phyloP scores from a whole-genome alignment of 2,113 vertebrate genomes.

The Epinephelus cyanopodus region DNA sequence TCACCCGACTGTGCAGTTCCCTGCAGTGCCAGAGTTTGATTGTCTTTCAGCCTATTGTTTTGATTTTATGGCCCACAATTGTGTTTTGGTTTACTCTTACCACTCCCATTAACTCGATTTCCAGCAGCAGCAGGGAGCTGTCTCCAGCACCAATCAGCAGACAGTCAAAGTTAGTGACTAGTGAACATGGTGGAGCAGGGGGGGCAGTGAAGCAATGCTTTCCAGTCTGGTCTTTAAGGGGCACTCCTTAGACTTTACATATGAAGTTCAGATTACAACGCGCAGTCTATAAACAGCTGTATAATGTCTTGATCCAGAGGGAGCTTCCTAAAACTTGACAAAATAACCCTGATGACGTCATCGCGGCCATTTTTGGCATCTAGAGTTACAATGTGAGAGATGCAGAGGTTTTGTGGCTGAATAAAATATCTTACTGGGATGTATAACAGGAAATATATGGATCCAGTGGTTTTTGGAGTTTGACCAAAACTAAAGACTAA shows the following conservation, averaged over 20 bases:
- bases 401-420: neutral
- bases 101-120: neutral
- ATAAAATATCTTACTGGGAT: neutral
- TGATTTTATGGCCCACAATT: neutral
- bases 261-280: no score
- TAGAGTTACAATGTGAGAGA: neutral
- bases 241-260: no score
- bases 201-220: no score
- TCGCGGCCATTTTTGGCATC: no score
- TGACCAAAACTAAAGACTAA: neutral
- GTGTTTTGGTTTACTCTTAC: neutral
- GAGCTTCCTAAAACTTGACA: neutral
- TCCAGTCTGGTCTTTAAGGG: no score
- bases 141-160: neutral
- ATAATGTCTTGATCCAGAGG: no score
- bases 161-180: no score
- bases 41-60: neutral
- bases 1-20: neutral
- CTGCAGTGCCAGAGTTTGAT: neutral
- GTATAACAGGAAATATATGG: neutral
- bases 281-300: no score
- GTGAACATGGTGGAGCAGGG: neutral
- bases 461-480: neutral
- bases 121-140: neutral
- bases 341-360: no score